Evolutionary conservation across 2,888 invertebrate species (phyloP), one percentile per base, ranked within the genome.

Genomic region (Drosophila yooni): DNA sequence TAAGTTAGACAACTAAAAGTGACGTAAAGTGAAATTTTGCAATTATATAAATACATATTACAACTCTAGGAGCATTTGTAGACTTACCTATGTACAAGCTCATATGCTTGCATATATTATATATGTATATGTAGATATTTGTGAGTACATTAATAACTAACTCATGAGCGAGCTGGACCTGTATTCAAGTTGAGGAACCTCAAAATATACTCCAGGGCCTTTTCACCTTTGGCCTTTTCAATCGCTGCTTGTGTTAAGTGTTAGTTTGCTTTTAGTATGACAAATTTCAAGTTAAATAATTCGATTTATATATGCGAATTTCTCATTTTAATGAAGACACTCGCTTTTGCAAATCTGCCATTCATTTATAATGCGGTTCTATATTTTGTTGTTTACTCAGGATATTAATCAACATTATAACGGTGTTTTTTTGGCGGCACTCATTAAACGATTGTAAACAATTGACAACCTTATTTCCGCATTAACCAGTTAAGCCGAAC

Each of bases 281-380:
- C 82, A 89, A 86, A 88, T 89, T 83, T 77, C 57, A 58, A 79
- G 83, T 72, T 82, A 79, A 89, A 89, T 76, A 88, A 81, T 89
- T 88, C 21, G 1, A 21, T 21, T 21, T 21, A 43, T 62, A 57
- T 46, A 7, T 21, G 63, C 62, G 48, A 85, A 67, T 63, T 58
- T 64, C 57, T 46, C 21, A 27, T 59, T 48, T 72, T 66, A 73
- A 73, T 76, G 69, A 53, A 76, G 71, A 68, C 60, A 27, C 11
- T 27, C 27, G 11, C 10, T 62, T 38, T 70, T 74, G 54, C 53
- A 33, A 46, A 57, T 70, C 64, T 63, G 53, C 59, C 59, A 61
- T 70, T 81, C 67, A 76, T 64, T 67, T 74, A 71, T 81, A 75
- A 56, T 43, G 36, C 13, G 40, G 59, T 70, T 68, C 29, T 65